phyloP scores from a whole-genome alignment of 2,797 vertebrate species.

The Acomys russatus region DNA sequence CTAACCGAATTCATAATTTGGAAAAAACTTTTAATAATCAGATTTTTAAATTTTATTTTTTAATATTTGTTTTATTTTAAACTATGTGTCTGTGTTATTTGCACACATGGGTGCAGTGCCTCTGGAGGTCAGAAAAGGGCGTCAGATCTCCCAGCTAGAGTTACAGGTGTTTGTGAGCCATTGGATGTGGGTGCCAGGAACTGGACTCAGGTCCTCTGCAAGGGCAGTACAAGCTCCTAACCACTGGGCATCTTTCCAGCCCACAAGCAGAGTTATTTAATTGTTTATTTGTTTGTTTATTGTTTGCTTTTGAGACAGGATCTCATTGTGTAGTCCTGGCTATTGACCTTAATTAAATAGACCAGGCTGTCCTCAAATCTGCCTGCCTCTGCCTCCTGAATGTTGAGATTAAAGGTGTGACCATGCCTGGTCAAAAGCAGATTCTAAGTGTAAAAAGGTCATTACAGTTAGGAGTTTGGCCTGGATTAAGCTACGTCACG shows the following conservation, averaged over 20 bases:
- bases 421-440: not conserved
- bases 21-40: not conserved
- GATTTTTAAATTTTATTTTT: not conserved
- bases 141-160: not conserved
- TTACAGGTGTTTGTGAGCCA: not conserved
- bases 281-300: not conserved
- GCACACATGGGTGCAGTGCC: not conserved
- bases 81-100: not conserved
- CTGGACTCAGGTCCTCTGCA: not conserved
- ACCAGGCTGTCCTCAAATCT: not conserved
- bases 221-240: not conserved
- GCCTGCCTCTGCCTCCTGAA: not conserved
- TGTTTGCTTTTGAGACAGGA: not conserved
- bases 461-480: not conserved
- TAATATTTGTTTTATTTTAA: not conserved
- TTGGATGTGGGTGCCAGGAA: not conserved
- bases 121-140: not conserved
- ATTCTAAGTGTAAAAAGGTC: conserved; percentile 51
- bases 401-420: too few species aligned
- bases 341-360: not conserved
- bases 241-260: not conserved
- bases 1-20: conserved; percentile 38
- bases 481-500: not conserved
- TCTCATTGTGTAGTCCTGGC: not conserved
- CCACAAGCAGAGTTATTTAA: not conserved